Base-by-base conservation (phyloP, 2,113 vertebrate species). In the Alces alces region DNA sequence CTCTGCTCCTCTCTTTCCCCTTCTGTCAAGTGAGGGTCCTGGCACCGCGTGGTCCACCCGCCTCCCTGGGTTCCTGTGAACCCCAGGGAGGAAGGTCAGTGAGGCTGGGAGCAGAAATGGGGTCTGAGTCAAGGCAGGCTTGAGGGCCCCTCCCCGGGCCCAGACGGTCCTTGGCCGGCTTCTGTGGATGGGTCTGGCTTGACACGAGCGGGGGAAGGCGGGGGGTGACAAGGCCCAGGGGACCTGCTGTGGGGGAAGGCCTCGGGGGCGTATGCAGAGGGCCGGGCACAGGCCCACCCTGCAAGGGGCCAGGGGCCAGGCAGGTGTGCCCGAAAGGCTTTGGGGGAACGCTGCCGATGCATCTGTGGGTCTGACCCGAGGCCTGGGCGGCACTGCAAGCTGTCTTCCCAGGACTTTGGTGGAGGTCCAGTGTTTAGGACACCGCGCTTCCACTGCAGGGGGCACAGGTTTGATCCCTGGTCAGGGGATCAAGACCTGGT, bases 191-290 rank as follows among this genome's bases (percentile, higher is more conserved):
- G 36, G 55, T 47, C 79, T 66, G 60, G 84, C 39, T 36, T 54
- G 45, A 54, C 5, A 17, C 28, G 30, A 61, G 85, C 8, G 15
- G 17, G 17, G 0, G 0, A 55, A 66, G 79, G 70, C 70, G 4
- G 52, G 47, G 47, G 36, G 27, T 52, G 36, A 73, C 14, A 6
- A 3, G 28, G 12, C 5, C 19, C 60, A 25, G 39, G 39, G 39
- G 73, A 36, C 27, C 43, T 17, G 33, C 54, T 23, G 11, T 39
- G 4, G 55, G 28, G 15, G 13, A 9, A 23, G 91, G 47, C 12
- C 21, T 19, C 6, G 0, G 1, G 2, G 23, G 10, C 5, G 0
- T 36, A 30, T 12, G 14, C 33, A 15, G 12, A 64, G 45, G 45
- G 57, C 45, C 7, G 7, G 50, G 21, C 50, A 25, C 47, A 2